phyloP scores from a whole-genome alignment of 1,140 invertebrate genomes.

The Ooceraea biroi region DNA sequence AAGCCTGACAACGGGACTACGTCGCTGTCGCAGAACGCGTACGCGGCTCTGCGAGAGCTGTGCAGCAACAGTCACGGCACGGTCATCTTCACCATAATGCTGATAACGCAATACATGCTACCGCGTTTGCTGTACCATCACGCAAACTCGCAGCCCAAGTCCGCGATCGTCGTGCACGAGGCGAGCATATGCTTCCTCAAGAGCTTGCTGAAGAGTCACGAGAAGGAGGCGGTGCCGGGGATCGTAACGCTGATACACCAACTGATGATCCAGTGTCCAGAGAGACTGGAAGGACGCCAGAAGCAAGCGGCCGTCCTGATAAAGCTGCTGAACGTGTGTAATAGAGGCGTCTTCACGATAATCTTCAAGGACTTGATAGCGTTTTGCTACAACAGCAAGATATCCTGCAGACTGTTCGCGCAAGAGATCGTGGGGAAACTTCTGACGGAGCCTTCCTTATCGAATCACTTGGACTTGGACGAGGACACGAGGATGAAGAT shows the following conservation, averaged over 20 bases:
- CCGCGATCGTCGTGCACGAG: constrained; percentile 84
- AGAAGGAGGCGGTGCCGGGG: constrained; percentile 80
- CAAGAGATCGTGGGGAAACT: constrained; percentile 87
- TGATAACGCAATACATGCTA: constrained; percentile 86
- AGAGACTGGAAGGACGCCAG: constrained; percentile 87
- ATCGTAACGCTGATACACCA: constrained; percentile 87
- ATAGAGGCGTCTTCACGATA: constrained; percentile 77
- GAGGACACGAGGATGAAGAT: constrained; percentile 53
- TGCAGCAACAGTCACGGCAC: constrained; percentile 86
- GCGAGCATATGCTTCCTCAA: constrained; percentile 86
- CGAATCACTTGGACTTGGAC: constrained; percentile 67
- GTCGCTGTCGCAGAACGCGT: constrained; percentile 84
- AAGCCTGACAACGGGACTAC: constrained; percentile 73
- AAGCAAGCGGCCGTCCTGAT: constrained; percentile 86
- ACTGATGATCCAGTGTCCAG: constrained; percentile 87
- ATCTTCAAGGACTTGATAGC: constrained; percentile 86
- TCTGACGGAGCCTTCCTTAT: constrained; percentile 76
- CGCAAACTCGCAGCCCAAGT: constrained; percentile 82
- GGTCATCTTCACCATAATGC: constrained; percentile 81
- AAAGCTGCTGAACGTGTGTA: constrained; percentile 85
- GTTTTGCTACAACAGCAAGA: constrained; percentile 86
- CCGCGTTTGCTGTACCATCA: constrained; percentile 85
- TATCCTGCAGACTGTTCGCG: constrained; percentile 86
- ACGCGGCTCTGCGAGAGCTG: constrained; percentile 84
- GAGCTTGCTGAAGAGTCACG: constrained; percentile 82